Evolutionary conservation across 2,113 vertebrate genomes (phyloP).

Genomic region (Steatornis caripensis): DNA sequence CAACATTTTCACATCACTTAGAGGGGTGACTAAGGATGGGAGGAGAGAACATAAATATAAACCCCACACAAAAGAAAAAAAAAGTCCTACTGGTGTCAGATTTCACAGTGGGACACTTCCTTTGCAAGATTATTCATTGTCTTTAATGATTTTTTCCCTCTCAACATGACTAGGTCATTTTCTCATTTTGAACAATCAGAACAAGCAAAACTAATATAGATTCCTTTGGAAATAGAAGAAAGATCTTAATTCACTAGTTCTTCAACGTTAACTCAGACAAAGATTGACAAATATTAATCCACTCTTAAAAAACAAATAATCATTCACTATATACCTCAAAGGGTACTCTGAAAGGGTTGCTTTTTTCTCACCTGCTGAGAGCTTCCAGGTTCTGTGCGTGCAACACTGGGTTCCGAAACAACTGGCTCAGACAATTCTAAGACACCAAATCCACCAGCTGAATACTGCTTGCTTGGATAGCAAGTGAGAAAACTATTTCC

Average conservation of each 20-base stretch:
- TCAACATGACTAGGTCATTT: neutral
- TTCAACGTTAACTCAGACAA: neutral
- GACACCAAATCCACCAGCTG: neutral
- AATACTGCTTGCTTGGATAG: neutral
- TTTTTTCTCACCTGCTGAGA: neutral
- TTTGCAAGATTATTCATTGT: neutral
- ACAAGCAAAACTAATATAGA: neutral
- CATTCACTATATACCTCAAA: neutral
- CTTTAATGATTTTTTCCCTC: neutral
- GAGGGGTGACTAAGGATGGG: neutral
- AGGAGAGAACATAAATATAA: neutral
- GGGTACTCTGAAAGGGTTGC: neutral
- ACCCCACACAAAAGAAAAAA: neutral
- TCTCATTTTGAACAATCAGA: neutral
- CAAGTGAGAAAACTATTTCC: neutral
- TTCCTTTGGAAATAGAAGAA: neutral
- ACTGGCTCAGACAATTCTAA: neutral
- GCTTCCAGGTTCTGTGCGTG: neutral
- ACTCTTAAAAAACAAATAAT: neutral
- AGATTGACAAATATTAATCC: neutral
- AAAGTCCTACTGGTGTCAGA: neutral
- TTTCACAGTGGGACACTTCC: neutral
- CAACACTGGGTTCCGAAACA: neutral
- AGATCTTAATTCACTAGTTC: neutral
- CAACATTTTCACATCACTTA: slow-evolving; percentile 8